Percentiles rank a stretch among this genome's conserved stretches.
phyloP scores from a whole-genome alignment of 2,888 invertebrate genomes.

The Lycophotia porphyrea region DNA sequence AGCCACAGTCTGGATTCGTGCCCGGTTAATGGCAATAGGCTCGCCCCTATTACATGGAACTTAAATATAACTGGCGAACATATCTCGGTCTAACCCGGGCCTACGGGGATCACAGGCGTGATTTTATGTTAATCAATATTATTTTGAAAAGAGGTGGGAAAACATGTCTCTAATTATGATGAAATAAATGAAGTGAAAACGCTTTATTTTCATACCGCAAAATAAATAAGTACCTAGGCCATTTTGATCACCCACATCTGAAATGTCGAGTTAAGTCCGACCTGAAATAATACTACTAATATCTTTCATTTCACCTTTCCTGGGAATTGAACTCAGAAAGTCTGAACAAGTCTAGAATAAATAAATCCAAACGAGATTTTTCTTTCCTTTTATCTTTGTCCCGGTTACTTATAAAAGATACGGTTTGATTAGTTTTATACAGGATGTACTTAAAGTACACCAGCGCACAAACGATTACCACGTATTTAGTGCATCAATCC shows the following conservation, averaged over 20 bases:
- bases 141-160: not conserved
- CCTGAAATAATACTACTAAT: slow-evolving; percentile 37
- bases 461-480: no score
- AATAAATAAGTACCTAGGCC: slow-evolving; percentile 15
- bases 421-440: slow-evolving; percentile 14
- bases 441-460: no score
- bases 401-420: not conserved
- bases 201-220: slow-evolving; percentile 13
- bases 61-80: not conserved
- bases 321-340: slow-evolving; percentile 29
- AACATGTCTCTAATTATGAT: not conserved
- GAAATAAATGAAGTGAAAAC: not conserved
- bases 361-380: slow-evolving; percentile 35
- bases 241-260: not conserved
- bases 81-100: not conserved
- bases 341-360: slow-evolving; percentile 34
- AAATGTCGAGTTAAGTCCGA: not conserved
- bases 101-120: not conserved
- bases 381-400: slow-evolving; percentile 10
- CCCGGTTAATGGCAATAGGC: no score
- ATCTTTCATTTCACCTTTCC: slow-evolving; percentile 26
- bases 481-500: no score
- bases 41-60: no score
- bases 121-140: no score
- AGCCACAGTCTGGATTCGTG: no score